Base-by-base conservation (phyloP, 2,888 invertebrate genomes). In the Melangyna quadrimaculata region DNA sequence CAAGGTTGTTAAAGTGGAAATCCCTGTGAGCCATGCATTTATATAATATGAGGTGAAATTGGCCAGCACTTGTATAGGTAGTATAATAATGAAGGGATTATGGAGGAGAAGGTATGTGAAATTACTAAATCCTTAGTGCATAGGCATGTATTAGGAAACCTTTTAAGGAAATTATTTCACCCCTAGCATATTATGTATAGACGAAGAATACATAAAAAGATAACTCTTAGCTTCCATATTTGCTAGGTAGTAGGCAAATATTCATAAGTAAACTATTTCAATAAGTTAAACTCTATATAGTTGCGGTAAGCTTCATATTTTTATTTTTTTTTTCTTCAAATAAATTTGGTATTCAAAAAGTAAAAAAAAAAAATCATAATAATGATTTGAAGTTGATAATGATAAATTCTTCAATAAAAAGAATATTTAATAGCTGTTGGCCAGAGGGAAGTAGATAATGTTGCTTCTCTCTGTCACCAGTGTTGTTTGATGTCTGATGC, bases 121-220 rank as follows among this genome's bases (percentile, higher is more conserved):
- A 77, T 81, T 70, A 77, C 72, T 81, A 78, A 86, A 81, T 77
- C 81, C 69, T 45, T 63, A 81, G 72, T 72, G 63, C 69, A 77
- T 63, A 77, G 77, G 35, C 55, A 73, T 77, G 65, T 69, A 63
- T 40, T 45, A 86, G 61, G 81, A 81, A 86, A 86, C 77, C 81
- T 86, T 86, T 86, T 77, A 86, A 86, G 77, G 35, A 86, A 81
- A 86, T 86, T 86, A 81, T 81, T 81, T 86, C 70, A 81, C 63
- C 61, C 67, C 43, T 80, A 14, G 53, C 43, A 79, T 77, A 14
- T n/a, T 17, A 14, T 80, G 35, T 57, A 43, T 61, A 9, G 61
- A 35, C 14, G 40, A 27, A 71, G 70, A 45, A 55, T 17, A 55
- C 48, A 48, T 55, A 48, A 40, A 70, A 74, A 57, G 67, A 55